A percentile compares a stretch with the other conserved stretches of the same genome.
Conservation (phyloP, 2,888 invertebrate genomes). For the Aporophyla nigra region DNA sequence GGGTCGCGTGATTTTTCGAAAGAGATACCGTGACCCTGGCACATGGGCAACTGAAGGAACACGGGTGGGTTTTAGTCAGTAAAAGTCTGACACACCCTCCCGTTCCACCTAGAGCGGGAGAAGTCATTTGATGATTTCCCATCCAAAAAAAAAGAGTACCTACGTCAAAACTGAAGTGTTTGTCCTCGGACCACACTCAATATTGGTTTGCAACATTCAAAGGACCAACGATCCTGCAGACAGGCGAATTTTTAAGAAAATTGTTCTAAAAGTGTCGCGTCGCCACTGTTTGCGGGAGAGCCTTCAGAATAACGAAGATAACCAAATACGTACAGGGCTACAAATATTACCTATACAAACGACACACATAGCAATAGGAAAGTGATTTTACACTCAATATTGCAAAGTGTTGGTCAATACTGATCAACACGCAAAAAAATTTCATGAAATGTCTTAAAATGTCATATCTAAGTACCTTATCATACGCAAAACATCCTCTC, state of each 20-base stretch:
- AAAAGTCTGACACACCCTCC: too few relatives aligned
- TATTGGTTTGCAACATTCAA: not conserved
- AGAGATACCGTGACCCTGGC: too few relatives aligned
- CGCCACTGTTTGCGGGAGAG: too few relatives aligned
- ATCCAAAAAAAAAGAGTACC: too few relatives aligned
- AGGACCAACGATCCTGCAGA: not conserved
- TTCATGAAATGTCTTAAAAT: not conserved
- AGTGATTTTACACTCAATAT: not conserved
- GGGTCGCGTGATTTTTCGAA: too few relatives aligned
- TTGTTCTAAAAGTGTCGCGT: too few relatives aligned
- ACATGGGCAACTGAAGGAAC: too few relatives aligned
- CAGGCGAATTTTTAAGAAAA: too few relatives aligned
- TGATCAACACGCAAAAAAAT: not conserved
- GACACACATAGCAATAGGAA: not conserved
- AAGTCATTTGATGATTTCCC: too few relatives aligned
- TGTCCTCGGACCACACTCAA: not conserved
- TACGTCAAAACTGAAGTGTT: not conserved
- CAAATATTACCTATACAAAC: not conserved
- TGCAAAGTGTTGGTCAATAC: not conserved
- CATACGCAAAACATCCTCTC: not conserved
- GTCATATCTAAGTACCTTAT: too few relatives aligned
- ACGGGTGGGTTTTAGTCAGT: too few relatives aligned
- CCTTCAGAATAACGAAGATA: conserved; percentile 3
- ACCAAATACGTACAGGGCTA: not conserved
- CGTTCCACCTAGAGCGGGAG: too few relatives aligned